Evolutionary conservation across 2,888 invertebrate genomes (phyloP), one percentile per base, ranked within the genome.

Genomic region (Calameuta filiformis): DNA sequence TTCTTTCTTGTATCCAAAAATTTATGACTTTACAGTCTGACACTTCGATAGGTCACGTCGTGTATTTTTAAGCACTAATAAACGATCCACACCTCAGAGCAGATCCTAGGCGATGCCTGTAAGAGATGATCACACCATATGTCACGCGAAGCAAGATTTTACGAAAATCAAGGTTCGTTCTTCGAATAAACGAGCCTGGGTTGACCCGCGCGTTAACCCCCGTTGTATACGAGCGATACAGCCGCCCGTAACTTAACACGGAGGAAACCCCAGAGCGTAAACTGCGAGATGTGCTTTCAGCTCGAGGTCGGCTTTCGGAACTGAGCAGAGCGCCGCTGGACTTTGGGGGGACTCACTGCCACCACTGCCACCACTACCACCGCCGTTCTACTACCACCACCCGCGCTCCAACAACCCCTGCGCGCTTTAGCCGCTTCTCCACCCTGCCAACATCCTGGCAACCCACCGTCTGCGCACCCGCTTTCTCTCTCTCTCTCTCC

Each of bases 231-330:
- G 56, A 56, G 56, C 23, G 56, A 56, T 56, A 71, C 71, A 34
- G 31, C 6, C 71, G 71, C 33, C 33, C 71, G 71, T 71, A 71
- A 33, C 34, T 71, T 71, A 71, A 71, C 31, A 71, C 71, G 71
- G 34, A 34, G 34, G 33, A 12, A 31, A 34, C 71, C 71, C 33
- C 71, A 34, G 71, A 78, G 81, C 79, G 81, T 56, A 30, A 71
- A 34, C 71, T 71, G 33, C 75, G 69, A 71, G 77, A 69, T 75
- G 76, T 75, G 68, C 78, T 76, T 74, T 82, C 82, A 80, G 80
- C 84, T 84, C 83, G 81, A 87, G 82, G 84, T 86, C 86, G 85
- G 87, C 86, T 86, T 85, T 87, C 87, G 84, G 81, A 84, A 88
- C 88, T 88, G 88, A 88, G 82, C 74, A 74, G 79, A 75, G 75